Conservation (phyloP, 2,797 vertebrate species). For the Megalops cyprinoides region DNA sequence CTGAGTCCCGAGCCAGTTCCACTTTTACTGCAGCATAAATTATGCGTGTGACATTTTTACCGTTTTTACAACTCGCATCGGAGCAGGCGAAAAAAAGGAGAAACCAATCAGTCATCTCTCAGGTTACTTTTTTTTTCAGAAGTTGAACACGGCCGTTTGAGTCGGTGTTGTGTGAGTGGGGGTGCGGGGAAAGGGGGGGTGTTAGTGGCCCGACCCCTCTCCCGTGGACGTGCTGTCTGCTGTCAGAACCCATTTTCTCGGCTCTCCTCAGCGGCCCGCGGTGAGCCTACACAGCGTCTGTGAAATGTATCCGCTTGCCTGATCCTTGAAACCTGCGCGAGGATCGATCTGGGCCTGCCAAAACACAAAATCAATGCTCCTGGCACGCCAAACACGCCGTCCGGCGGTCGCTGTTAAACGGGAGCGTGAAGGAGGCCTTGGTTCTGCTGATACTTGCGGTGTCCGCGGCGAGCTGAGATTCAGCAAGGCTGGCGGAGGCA, state of each 20-base stretch:
- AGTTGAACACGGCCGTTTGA: slow-evolving; percentile 34
- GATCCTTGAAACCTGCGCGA: slow-evolving; percentile 69
- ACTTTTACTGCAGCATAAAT: slow-evolving; percentile 60
- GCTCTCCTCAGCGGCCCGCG: slow-evolving; percentile 37
- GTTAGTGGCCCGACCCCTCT: slow-evolving; percentile 12
- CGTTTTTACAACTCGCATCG: slow-evolving; percentile 54
- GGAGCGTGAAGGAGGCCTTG: slow-evolving; percentile 32
- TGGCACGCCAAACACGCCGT: no score
- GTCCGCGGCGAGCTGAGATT: slow-evolving; percentile 46
- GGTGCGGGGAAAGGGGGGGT: slow-evolving; percentile 4
- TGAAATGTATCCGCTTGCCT: slow-evolving; percentile 59
- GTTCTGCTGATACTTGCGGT: not conserved
- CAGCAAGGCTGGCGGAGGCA: slow-evolving; percentile 46
- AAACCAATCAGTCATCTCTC: slow-evolving; percentile 34
- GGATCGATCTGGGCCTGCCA: slow-evolving; percentile 72
- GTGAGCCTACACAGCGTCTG: slow-evolving; percentile 40
- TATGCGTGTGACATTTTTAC: slow-evolving; percentile 68
- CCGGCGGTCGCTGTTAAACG: no score
- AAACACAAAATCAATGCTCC: slow-evolving; percentile 74
- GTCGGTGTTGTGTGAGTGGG: slow-evolving; percentile 19
- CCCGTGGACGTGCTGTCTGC: slow-evolving; percentile 43
- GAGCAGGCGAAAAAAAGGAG: not conserved
- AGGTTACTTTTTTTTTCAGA: slow-evolving; percentile 40
- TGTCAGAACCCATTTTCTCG: slow-evolving; percentile 66
- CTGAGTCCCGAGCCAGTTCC: slow-evolving; percentile 59